Base-by-base conservation (phyloP, 2,888 invertebrate genomes). In the Metalampra italica region DNA sequence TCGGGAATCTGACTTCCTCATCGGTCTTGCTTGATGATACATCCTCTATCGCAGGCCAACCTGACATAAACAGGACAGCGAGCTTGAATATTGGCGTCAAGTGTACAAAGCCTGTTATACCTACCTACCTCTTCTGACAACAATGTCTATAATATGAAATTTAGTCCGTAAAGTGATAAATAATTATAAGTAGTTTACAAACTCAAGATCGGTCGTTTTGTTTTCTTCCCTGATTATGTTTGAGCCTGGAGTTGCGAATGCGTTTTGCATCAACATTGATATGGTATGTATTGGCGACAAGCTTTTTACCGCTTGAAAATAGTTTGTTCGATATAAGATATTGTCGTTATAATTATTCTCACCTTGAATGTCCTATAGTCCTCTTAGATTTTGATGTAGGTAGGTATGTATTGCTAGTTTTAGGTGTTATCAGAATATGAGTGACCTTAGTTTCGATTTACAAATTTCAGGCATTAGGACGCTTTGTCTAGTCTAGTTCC, bases 201-300 rank as follows among this genome's bases (percentile, higher is more conserved):
- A 22, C 22, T 22, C 22, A 22, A 22, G 2, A 5, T 22, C 22
- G 22, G n/a, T n/a, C 36, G 46, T 44, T 36, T 38, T 38, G 8
- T 38, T 39, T 45, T 50, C 47, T 44, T 44, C 29, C 29, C 32
- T 29, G 29, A 30, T 73, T 78, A 71, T 72, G 68, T 78, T 77
- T 82, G 76, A 75, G 76, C 72, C 75, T 74, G 79, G 80, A 79
- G 67, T 66, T 74, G 70, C 68, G 63, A 68, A 68, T 72, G 68
- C 67, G 64, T 72, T 70, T 53, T 59, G 70, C 74, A 65, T 65
- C 69, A 63, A 56, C 64, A 50, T 48, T 47, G 48, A 56, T 50
- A 50, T 71, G 82, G 82, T 82, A 81, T 72, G 81, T 81, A 80
- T 63, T 47, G 53, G 55, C 50, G 50, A 52, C 32, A 32, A 15